Conservation (phyloP, 2,797 vertebrate genomes). For the Onychomys leucogaster region DNA sequence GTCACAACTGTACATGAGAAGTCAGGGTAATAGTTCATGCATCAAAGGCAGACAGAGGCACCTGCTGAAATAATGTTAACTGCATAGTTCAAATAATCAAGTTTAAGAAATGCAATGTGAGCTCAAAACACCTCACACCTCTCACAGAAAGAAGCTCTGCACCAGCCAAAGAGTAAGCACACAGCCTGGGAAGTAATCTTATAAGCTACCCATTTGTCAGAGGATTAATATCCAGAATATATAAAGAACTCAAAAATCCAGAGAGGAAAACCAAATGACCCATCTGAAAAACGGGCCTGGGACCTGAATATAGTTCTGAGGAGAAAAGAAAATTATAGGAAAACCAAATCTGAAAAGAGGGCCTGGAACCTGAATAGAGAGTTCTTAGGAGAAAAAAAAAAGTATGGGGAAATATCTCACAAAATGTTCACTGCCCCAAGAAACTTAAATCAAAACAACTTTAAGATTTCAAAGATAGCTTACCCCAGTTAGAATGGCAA, state of each 20-base stretch:
- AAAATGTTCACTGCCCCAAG: neutral
- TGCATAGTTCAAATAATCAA: neutral
- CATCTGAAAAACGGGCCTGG: neutral
- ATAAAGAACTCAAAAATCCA: neutral
- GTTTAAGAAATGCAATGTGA: neutral
- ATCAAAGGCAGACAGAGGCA: neutral
- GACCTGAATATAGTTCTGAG: neutral
- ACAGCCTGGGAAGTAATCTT: neutral
- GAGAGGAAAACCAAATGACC: neutral
- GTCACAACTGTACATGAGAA: conserved; percentile 39
- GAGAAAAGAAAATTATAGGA: neutral
- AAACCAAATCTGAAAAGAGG: neutral
- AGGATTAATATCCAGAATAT: neutral
- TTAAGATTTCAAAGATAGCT: neutral
- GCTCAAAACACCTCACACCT: neutral
- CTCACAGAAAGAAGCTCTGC: neutral
- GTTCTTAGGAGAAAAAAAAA: neutral
- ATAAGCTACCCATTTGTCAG: neutral
- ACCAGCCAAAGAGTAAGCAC: neutral
- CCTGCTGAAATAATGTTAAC: conserved; percentile 32
- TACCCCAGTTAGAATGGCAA: neutral
- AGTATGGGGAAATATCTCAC: neutral
- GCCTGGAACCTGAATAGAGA: neutral
- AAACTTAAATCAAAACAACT: neutral
- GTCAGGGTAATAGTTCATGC: neutral